Conservation (phyloP, 2,113 vertebrate genomes). For the Corythoichthys intestinalis region DNA sequence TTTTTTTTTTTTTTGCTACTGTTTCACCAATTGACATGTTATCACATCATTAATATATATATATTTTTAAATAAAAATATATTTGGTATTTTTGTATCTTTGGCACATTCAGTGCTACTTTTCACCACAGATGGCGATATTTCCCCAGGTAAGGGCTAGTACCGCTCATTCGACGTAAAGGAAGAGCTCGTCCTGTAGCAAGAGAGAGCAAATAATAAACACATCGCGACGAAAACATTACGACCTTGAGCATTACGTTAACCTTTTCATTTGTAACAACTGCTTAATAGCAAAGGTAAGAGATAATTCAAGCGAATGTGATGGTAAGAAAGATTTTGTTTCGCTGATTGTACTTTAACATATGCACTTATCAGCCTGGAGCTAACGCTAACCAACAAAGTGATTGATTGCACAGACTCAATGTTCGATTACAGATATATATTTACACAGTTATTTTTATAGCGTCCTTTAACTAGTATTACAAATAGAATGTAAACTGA, state of each 20-base stretch:
- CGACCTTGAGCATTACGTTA: not conserved
- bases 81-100: not conserved
- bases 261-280: fast-evolving
- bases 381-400: slow-evolving; percentile 13
- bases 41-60: not conserved
- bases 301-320: not conserved
- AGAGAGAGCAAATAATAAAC: not conserved
- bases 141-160: not conserved
- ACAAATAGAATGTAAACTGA: not conserved
- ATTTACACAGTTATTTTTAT: not conserved
- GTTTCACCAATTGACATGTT: not conserved
- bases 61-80: not conserved
- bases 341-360: not conserved
- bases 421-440: not conserved
- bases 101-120: not conserved
- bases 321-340: not conserved
- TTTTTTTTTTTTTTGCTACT: not conserved
- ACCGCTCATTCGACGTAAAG: not conserved
- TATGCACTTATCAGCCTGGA: not conserved
- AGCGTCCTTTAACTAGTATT: not conserved
- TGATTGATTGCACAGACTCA: not conserved
- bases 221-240: not conserved
- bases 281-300: slow-evolving; percentile 17
- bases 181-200: not conserved
- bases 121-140: not conserved